These are phyloP conservation scores for Proteles cristata DNA, from an alignment of 2,113 vertebrate genomes.

Conservation along the genomic window DNA sequence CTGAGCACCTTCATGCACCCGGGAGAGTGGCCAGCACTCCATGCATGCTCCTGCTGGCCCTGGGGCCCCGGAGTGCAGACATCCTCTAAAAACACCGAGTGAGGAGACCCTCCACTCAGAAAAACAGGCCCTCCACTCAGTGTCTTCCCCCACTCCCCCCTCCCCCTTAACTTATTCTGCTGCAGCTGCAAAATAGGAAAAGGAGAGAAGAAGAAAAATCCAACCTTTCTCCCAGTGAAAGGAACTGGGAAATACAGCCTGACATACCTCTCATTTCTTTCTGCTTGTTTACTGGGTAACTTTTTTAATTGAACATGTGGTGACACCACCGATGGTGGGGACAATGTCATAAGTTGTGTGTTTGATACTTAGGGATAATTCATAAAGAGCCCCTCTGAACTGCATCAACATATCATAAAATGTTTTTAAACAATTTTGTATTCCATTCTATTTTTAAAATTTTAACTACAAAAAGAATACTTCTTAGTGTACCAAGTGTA, in stretches of 20 bases:
- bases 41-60: not conserved
- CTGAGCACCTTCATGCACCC: not conserved
- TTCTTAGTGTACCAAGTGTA: not conserved
- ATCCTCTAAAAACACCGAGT: not conserved
- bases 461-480: not conserved
- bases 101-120: not conserved
- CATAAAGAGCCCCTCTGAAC: not conserved
- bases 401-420: not conserved
- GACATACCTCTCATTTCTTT: not conserved
- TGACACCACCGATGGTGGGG: not conserved
- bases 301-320: not conserved
- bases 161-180: conserved; percentile 52
- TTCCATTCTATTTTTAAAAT: not conserved
- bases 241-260: not conserved
- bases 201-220: not conserved
- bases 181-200: conserved; percentile 74
- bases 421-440: not conserved
- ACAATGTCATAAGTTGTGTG: not conserved
- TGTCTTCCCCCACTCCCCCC: not conserved
- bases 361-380: not conserved
- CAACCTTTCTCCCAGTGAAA: not conserved
- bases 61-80: not conserved
- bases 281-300: not conserved
- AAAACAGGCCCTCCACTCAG: not conserved
- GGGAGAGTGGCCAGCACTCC: not conserved